Evolutionary conservation across 1,140 invertebrate genomes (phyloP).

Genomic region (Whitmania pigra): DNA sequence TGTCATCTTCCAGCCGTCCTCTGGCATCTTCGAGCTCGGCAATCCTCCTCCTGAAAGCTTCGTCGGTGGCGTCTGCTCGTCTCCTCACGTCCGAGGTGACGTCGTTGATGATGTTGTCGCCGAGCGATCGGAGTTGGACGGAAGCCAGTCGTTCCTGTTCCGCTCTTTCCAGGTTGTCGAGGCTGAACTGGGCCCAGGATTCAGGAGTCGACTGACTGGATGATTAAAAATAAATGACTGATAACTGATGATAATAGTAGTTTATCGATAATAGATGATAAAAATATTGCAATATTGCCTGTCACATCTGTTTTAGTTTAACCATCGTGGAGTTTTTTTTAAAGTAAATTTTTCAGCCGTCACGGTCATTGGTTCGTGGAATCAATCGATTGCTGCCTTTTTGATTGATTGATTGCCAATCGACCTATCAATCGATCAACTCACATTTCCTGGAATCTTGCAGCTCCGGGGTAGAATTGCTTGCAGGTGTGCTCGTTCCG

Average conservation of each 20-base stretch:
- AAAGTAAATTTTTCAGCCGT: too few relatives aligned
- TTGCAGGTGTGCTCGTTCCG: slow-evolving; percentile 41
- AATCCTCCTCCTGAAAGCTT: slow-evolving; percentile 37
- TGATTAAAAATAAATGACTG: background rate
- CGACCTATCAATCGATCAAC: slow-evolving; percentile 10
- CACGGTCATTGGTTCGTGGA: too few relatives aligned
- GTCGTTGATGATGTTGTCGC: slow-evolving; percentile 39
- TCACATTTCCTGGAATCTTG: slow-evolving; percentile 43
- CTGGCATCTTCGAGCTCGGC: slow-evolving; percentile 41
- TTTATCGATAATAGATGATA: too few relatives aligned
- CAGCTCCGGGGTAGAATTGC: slow-evolving; percentile 41
- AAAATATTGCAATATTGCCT: too few relatives aligned
- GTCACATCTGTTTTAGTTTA: too few relatives aligned
- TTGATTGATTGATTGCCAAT: too few relatives aligned
- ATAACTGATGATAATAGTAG: background rate
- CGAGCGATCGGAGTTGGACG: slow-evolving; percentile 37
- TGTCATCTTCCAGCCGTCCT: slow-evolving; percentile 39
- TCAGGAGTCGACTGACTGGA: slow-evolving; percentile 42
- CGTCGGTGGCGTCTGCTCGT: slow-evolving; percentile 40
- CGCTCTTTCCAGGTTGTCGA: slow-evolving; percentile 41
- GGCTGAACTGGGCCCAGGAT: slow-evolving; percentile 42
- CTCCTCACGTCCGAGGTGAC: slow-evolving; percentile 41
- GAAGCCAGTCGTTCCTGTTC: slow-evolving; percentile 42
- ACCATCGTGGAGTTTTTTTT: too few relatives aligned
- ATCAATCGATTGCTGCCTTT: too few relatives aligned